A percentile compares a stretch with the other conserved stretches of the same genome.
Conservation (phyloP, 92 coral and sea anemone genomes). For the Palythoa caribaeorum region DNA sequence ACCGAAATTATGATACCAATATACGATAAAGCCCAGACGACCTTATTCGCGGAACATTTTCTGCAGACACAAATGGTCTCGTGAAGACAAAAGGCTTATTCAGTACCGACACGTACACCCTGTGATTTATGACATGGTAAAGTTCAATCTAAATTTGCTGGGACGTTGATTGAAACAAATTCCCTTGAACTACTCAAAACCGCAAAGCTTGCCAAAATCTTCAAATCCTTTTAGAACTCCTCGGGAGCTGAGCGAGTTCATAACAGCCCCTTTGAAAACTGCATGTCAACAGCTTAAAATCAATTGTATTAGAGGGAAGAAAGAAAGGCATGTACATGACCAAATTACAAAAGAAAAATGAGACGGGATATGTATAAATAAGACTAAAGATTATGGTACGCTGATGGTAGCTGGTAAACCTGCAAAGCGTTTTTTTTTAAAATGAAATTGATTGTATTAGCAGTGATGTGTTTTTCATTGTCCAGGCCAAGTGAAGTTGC, state of each 20-base stretch:
- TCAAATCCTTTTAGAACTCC: neutral
- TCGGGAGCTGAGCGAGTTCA: neutral
- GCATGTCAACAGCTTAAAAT: neutral
- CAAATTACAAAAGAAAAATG: neutral
- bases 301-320: neutral
- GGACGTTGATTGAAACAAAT: slow-evolving; percentile 32
- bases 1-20: slow-evolving; percentile 2
- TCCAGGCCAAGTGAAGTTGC: neutral
- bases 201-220: neutral
- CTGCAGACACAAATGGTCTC: neutral
- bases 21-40: neutral
- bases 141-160: neutral
- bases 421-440: neutral
- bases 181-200: slow-evolving; percentile 2
- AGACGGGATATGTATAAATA: neutral
- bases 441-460: neutral
- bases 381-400: neutral
- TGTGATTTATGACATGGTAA: neutral
- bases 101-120: neutral
- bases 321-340: neutral
- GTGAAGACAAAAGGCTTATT: neutral
- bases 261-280: neutral
- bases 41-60: neutral
- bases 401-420: neutral
- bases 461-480: neutral